Base-by-base conservation (phyloP, 64 coral and sea anemone genomes). In the Montipora sp. region DNA sequence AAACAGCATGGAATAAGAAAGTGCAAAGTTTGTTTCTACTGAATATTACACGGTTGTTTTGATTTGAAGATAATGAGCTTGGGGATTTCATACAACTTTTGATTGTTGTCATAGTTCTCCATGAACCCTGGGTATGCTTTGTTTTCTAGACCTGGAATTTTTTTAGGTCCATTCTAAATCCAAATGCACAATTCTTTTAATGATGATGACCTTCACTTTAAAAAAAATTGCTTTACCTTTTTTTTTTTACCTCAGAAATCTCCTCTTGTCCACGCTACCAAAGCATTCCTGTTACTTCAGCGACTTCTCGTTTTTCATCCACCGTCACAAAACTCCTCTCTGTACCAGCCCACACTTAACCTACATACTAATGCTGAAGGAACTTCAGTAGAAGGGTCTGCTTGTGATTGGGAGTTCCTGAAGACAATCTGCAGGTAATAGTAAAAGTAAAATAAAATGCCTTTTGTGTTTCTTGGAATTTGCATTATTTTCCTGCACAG, bases 371-470 rank as follows among this genome's bases (percentile, higher is more conserved):
- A 1, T 47, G 50, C 14, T 6, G 46, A 61, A 84, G 67, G 13
- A 3, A 75, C 70, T 14, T 13, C 72, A 48, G 57, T 61, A 5
- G 82, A 85, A n/a, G 44, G 18, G n/a, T 21, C 27, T 44, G 68
- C 15, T 21, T 75, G 15, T 66, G 88, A 57, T 11, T 89, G 90
- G 90, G 90, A 92, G 22, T 92, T 77, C 18, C 12, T 92, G 15
- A 84, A 73, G 22, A 65, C 53, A 23, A 15, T 85, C n/a, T 92
- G 73, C 71, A 92, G 90, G 90, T 92, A 7, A 81, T 63, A 57
- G 2, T 0, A 78, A 4, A 78, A 1, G 10, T 58, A 58, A 14
- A 8, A 57, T 8, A 57, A 8, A 6, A 20, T 51, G 5, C 48
- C 1, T 0, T 47, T 15, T 36, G 36, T 36, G 36, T 36, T 36